These are phyloP conservation scores for Chesias legatella DNA, from an alignment of 2,888 invertebrate genomes.

Conservation along the genomic window DNA sequence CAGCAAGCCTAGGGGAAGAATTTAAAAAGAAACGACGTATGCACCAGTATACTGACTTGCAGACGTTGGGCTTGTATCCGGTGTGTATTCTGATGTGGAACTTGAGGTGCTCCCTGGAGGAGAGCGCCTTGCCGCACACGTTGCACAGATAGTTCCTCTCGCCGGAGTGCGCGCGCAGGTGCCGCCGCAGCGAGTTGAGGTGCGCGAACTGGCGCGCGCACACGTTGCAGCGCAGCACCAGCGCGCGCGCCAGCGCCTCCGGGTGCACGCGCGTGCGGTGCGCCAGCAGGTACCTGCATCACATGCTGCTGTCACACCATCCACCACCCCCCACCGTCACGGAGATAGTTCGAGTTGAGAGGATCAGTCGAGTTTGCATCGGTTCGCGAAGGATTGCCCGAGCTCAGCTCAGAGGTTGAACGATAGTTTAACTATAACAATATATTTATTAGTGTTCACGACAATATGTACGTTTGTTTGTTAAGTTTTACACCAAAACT, in stretches of 20 bases:
- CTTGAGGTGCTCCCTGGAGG: slow-evolving; percentile 80
- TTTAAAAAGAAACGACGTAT: no score
- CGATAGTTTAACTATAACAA: no score
- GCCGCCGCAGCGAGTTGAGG: slow-evolving; percentile 71
- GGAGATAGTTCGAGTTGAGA: no score
- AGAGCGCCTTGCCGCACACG: slow-evolving; percentile 82
- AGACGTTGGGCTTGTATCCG: slow-evolving; percentile 82
- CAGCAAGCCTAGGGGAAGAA: no score
- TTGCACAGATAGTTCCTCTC: slow-evolving; percentile 80
- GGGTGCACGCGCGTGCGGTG: slow-evolving; percentile 65
- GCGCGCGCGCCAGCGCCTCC: slow-evolving; percentile 54
- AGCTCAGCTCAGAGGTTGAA: no score
- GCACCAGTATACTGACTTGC: slow-evolving; percentile 63
- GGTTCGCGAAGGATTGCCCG: no score
- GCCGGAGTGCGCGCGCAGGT: slow-evolving; percentile 69
- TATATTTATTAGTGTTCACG: no score
- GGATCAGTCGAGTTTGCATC: no score
- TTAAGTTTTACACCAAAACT: no score
- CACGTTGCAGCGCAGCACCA: slow-evolving; percentile 61
- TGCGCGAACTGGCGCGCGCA: slow-evolving; percentile 74
- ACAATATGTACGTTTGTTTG: no score
- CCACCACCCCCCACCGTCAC: no score
- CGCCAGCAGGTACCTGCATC: slow-evolving; percentile 57
- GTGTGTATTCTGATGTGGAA: slow-evolving; percentile 82
- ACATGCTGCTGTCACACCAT: no score